Evolutionary conservation across 2,797 vertebrate species (phyloP).

Genomic region (Psittacula echo): DNA sequence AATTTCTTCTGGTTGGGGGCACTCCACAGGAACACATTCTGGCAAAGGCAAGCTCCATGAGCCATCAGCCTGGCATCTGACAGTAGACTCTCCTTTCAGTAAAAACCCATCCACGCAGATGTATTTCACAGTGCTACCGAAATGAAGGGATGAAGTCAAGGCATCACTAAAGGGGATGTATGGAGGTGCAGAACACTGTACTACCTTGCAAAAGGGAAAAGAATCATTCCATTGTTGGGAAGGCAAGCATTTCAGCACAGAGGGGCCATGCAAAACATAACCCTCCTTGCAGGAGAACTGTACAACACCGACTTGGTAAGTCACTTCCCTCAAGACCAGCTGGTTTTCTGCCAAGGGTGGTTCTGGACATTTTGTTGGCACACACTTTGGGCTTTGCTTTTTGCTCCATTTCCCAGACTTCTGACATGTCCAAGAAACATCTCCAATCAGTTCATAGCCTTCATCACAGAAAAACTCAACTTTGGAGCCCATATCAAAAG

Average conservation of each 20-base stretch:
- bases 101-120: conserved; percentile 92
- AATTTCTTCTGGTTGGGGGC: conserved; percentile 92
- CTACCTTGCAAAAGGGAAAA: conserved; percentile 90
- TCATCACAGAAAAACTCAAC: conserved; percentile 91
- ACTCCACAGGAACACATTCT: conserved; percentile 93
- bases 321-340: conserved; percentile 85
- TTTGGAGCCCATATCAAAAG: conserved; percentile 88
- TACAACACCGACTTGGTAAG: conserved; percentile 85
- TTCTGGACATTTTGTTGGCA: conserved; percentile 91
- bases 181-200: conserved; percentile 86
- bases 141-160: conserved; percentile 77
- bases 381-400: conserved; percentile 83
- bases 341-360: conserved; percentile 91
- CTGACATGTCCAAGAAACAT: conserved; percentile 90
- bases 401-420: conserved; percentile 92
- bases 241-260: conserved; percentile 85
- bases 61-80: conserved; percentile 85
- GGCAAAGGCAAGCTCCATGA: conserved; percentile 90
- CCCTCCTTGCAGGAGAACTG: conserved; percentile 92
- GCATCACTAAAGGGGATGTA: conserved; percentile 88
- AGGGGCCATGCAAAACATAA: conserved; percentile 86
- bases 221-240: conserved; percentile 94
- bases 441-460: conserved; percentile 90
- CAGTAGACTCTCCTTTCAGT: conserved; percentile 79
- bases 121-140: conserved; percentile 85